These are phyloP conservation scores for Argya squamiceps DNA, from an alignment of 2,797 vertebrate genomes.

Conservation along the genomic window DNA sequence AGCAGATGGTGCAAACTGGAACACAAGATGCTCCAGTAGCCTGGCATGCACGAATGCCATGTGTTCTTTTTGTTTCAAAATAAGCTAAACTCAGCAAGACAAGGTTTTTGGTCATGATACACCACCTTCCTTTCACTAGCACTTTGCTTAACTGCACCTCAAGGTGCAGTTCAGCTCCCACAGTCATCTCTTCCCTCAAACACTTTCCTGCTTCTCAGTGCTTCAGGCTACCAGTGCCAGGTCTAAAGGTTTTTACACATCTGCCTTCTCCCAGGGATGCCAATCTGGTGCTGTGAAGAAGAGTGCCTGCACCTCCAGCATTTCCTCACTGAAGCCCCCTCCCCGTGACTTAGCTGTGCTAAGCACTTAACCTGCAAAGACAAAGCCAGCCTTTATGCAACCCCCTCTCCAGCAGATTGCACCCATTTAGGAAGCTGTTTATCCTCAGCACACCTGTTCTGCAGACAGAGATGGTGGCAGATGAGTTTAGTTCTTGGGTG, in stretches of 20 bases:
- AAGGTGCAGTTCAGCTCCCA: background rate
- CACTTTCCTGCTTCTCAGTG: background rate
- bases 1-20: background rate
- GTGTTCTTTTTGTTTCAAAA: background rate
- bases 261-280: background rate
- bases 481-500: background rate
- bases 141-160: background rate
- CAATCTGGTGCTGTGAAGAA: accelerated
- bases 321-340: background rate
- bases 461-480: background rate
- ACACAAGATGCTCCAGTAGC: background rate
- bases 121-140: background rate
- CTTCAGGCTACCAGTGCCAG: background rate
- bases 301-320: background rate
- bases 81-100: background rate
- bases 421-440: background rate
- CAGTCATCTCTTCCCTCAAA: background rate
- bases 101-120: background rate
- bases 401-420: background rate
- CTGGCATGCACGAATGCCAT: background rate
- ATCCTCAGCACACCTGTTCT: background rate
- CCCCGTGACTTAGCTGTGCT: background rate
- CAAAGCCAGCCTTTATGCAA: background rate
- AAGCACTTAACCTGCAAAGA: background rate
- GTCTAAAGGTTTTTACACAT: background rate